Conservation (phyloP, 2,797 vertebrate species). For the Chrysocyon brachyurus region DNA sequence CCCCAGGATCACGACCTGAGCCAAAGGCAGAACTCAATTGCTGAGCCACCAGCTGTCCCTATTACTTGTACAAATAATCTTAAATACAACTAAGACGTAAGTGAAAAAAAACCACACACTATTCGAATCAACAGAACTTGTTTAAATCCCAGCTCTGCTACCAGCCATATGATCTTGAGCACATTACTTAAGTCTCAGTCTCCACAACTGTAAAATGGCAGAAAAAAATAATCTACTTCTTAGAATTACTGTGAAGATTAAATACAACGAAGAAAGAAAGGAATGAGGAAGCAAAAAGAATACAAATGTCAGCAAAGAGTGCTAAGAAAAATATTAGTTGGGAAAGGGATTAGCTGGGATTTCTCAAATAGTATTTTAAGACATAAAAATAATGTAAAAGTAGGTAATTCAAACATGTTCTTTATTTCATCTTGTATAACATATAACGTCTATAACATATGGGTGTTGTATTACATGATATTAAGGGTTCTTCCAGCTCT, state of each 20-base stretch:
- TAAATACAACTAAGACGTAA: conserved; percentile 43
- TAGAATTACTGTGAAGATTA: conserved; percentile 53
- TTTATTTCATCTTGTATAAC: conserved; percentile 45
- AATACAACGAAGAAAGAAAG: background rate
- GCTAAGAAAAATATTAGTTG: conserved; percentile 4
- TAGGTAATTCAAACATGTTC: background rate
- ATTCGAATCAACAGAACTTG: conserved; percentile 1
- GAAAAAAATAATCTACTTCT: background rate
- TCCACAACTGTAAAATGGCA: conserved; percentile 37
- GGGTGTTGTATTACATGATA: background rate
- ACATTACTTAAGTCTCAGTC: background rate
- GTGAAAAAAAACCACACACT: background rate
- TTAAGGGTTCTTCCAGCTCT: conserved; percentile 44
- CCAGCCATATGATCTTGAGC: background rate
- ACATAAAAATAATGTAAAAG: conserved; percentile 53
- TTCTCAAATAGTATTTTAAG: conserved; percentile 45
- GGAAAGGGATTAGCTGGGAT: background rate
- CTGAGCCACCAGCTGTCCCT: too few relatives aligned
- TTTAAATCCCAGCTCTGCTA: conserved; percentile 35
- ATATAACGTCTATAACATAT: conserved; percentile 12
- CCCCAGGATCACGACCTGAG: too few relatives aligned
- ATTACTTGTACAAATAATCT: background rate
- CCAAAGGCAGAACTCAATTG: too few relatives aligned
- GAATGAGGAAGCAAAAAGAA: background rate
- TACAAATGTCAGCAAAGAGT: conserved; percentile 18